Conservation (phyloP, 2,113 vertebrate species). For the Dicrurus megarhynchus region DNA sequence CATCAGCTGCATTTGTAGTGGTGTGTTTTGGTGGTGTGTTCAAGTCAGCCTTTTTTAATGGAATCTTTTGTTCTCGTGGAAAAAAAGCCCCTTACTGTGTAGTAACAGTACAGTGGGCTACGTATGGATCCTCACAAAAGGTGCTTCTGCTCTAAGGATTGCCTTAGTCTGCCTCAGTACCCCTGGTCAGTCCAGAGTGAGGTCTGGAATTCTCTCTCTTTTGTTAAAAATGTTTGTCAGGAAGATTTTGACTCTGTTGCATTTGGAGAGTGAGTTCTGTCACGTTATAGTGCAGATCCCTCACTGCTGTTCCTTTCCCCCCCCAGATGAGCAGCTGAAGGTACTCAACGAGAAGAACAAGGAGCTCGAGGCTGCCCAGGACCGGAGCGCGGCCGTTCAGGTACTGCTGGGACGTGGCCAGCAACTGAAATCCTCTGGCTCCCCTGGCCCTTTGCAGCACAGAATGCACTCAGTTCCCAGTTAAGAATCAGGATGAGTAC, state of each 20-base stretch:
- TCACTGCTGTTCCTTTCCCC: background rate
- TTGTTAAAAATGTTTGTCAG: background rate
- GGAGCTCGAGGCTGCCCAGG: slow-evolving; percentile 80
- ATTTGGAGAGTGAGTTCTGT: background rate
- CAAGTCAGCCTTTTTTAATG: background rate
- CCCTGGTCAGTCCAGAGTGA: too few relatives aligned
- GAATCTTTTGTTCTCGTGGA: background rate
- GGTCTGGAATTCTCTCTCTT: background rate
- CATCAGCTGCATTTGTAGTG: background rate
- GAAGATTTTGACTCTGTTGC: background rate
- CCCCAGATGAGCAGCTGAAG: slow-evolving; percentile 82
- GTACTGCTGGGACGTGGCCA: slow-evolving; percentile 52
- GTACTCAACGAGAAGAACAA: slow-evolving; percentile 79
- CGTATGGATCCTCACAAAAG: background rate
- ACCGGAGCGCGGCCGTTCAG: slow-evolving; percentile 76
- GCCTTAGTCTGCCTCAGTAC: background rate
- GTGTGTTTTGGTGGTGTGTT: background rate
- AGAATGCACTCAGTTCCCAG: background rate
- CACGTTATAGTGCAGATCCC: background rate
- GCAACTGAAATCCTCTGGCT: background rate
- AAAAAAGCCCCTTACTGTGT: background rate
- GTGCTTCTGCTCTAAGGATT: background rate
- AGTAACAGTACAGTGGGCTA: background rate
- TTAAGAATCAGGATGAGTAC: background rate
- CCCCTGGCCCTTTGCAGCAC: background rate